Base-by-base conservation (phyloP, 2,888 invertebrate genomes). In the Orthosia gracilis region DNA sequence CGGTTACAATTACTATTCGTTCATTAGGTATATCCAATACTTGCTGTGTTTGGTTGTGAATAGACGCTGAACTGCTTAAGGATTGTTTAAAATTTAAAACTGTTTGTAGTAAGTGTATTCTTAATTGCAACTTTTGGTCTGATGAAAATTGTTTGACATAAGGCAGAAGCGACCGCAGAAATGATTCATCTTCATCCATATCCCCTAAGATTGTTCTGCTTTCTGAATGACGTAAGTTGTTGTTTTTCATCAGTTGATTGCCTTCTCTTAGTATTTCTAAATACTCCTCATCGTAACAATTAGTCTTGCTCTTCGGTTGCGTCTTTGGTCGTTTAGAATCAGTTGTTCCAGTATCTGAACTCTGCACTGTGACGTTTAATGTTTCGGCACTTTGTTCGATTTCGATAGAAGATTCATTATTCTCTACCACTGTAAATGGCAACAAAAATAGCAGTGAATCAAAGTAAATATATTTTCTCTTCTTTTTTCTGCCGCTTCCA, bases 161-260 rank as follows among this genome's bases (percentile, higher is more conserved):
- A 69, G 76, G 73, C 69, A 66, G 72, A 80, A 77, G 80, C 50
- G 80, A 79, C 70, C 79, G 80, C 55, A 77, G 76, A 80, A 80
- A 77, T 76, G 67, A 68, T 74, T 77, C 73, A 80, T 80, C 71
- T 62, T 74, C 77, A 74, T 77, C 73, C 49, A 70, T 63, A 69
- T 59, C 69, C 57, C 69, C 64, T 69, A 69, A 69, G 65, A 63
- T 64, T 64, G 61, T 69, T 74, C 69, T 74, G 69, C 69, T 69
- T 74, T 62, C 68, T 69, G 69, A 74, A 69, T 72, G 65, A 59
- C 71, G 65, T 66, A 66, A 66, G 61, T 70, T 64, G 54, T 70
- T 70, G 73, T 77, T 73, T 59, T 61, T 67, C 66, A 76, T 68
- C 73, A 78, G 69, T 76, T 69, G 75, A 78, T 78, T 72, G 69